A percentile compares a stretch with the other conserved stretches of the same genome.
These are phyloP conservation scores for Hydra vulgaris DNA, from an alignment of 30 jellyfish, hydroid and myxozoan genomes.

Conservation along the genomic window DNA sequence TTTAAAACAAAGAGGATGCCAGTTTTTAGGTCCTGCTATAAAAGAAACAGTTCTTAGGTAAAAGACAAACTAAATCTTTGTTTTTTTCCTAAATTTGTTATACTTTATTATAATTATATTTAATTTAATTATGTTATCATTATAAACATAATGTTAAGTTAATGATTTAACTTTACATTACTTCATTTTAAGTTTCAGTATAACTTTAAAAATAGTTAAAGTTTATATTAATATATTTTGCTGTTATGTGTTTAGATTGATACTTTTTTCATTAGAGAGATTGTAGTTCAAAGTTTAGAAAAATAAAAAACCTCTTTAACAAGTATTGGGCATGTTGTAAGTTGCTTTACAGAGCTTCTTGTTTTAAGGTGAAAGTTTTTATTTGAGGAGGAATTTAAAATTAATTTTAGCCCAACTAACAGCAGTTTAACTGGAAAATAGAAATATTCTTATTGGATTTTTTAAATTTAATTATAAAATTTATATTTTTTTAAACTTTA, in stretches of 20 bases:
- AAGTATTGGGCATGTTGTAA: slow-evolving; percentile 98
- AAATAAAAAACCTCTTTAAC: slow-evolving; percentile 79
- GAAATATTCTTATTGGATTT: background rate
- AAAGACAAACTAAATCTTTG: no score
- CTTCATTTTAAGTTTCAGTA: background rate
- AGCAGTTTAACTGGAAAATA: no score
- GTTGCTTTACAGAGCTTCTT: slow-evolving; percentile 86
- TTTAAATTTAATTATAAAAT: no score
- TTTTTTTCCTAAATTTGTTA: no score
- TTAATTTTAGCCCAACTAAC: no score
- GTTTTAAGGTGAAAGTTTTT: slow-evolving; percentile 51
- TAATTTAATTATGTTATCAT: no score
- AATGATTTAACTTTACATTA: background rate
- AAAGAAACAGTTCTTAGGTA: slow-evolving; percentile 78
- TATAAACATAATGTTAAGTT: no score
- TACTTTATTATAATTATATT: no score
- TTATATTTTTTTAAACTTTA: background rate
- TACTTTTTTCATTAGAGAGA: slow-evolving; percentile 77
- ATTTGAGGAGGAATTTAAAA: background rate
- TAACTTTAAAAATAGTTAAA: background rate
- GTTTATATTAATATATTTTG: background rate
- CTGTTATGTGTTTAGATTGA: slow-evolving; percentile 19
- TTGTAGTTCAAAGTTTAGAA: slow-evolving; percentile 81
- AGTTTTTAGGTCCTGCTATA: slow-evolving; percentile 97
- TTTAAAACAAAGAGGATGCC: slow-evolving; percentile 83